Base-by-base conservation (phyloP, 2,888 invertebrate species). In the Dryococelus australis region DNA sequence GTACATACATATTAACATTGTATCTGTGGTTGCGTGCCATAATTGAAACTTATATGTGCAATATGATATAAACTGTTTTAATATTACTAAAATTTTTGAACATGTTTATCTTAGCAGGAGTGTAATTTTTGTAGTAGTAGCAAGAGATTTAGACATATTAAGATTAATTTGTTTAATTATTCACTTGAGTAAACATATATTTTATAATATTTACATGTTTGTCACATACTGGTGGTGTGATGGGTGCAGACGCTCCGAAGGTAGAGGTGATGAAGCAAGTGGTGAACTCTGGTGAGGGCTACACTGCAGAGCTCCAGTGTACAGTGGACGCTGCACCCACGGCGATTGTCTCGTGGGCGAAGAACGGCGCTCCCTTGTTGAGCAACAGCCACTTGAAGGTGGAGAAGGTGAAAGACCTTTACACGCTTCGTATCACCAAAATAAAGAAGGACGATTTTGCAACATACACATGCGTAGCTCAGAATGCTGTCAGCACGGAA, bases 401-500 rank as follows among this genome's bases (percentile, higher is more conserved):
- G 27, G 83, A 83, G 20, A 24, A 10, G 35, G 28, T 43, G 8
- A 20, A 28, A 13, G 9, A 35, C 43, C 20, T 43, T 8, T 35
- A 83, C 83, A 35, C n/a, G 4, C 90, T 93, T n/a, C 90, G 91
- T 20, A 91, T 93, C 85, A 90, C 90, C 47, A 90, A 91, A 84
- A 90, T 92, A 26, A 90, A 90, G 65, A 91, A 91, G 35, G 89
- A 89, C 6, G 93, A 93, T 89, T 93, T 93, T 90, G 93, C 93
- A 47, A 90, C 90, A 85, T 94, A 94, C 90, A 91, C 91, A 8
- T 94, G 94, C 90, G 89, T 90, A 10, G 93, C 93, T 8, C 90
- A 90, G 43, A 94, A 94, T 89, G 86, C 88, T 0, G 85, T 89
- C 35, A 90, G 91, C 83, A 84, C 90, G n/a, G 91, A 90, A 80